phyloP scores from a whole-genome alignment of 2,888 invertebrate genomes.

The Cordylochernes scorpioides region DNA sequence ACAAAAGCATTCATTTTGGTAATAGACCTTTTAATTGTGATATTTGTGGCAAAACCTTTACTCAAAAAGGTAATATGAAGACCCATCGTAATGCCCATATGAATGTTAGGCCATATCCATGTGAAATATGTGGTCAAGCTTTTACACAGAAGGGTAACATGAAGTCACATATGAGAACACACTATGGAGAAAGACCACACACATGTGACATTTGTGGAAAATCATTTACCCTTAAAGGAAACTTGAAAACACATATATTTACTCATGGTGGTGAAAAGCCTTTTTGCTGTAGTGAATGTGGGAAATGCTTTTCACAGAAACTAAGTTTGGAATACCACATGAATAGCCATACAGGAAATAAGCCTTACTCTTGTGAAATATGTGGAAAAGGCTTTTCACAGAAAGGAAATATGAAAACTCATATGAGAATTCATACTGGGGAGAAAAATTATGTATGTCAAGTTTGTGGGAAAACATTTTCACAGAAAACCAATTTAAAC shows the following conservation, averaged over 20 bases:
- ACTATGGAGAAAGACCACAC: constrained; percentile 11
- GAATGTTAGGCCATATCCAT: constrained; percentile 10
- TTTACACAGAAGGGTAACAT: constrained; percentile 11
- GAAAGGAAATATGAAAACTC: constrained; percentile 13
- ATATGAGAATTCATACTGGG: constrained; percentile 11
- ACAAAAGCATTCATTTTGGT: constrained; percentile 11
- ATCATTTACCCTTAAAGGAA: constrained; percentile 10
- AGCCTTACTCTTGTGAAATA: constrained; percentile 12
- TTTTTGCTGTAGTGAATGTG: constrained; percentile 11
- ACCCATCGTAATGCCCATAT: constrained; percentile 11
- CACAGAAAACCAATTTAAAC: constrained; percentile 12
- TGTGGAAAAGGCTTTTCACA: constrained; percentile 13
- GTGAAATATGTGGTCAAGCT: constrained; percentile 12
- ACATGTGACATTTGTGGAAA: constrained; percentile 11
- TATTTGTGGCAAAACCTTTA: constrained; percentile 12
- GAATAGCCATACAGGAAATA: constrained; percentile 12
- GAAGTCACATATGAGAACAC: constrained; percentile 10
- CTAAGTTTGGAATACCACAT: constrained; percentile 13
- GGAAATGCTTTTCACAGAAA: constrained; percentile 12
- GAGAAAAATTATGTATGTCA: constrained; percentile 12
- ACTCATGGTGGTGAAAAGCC: constrained; percentile 12
- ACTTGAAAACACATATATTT: constrained; percentile 10
- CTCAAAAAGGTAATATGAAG: constrained; percentile 12
- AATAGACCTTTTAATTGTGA: constrained; percentile 11
- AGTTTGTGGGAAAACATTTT: constrained; percentile 12